Evolutionary conservation across 1,140 invertebrate species (phyloP).

Genomic region (Drosophila paulistorum): DNA sequence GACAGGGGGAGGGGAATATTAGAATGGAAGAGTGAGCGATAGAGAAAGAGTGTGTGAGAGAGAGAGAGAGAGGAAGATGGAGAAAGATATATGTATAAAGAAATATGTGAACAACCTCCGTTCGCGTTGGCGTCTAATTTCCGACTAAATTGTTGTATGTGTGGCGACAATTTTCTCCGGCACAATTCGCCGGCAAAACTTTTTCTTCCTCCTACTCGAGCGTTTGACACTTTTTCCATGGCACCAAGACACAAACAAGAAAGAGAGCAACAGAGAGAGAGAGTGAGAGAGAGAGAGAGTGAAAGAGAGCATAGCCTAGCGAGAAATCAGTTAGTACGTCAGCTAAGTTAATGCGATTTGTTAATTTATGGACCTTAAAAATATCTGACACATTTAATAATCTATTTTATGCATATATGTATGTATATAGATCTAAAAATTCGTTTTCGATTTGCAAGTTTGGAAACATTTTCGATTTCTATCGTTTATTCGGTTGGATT

Average conservation of each 20-base stretch:
- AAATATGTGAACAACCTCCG: conserved; percentile 29
- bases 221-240: conserved; percentile 37
- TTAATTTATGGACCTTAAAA: not conserved
- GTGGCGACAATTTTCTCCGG: conserved; percentile 63
- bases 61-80: not conserved
- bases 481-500: not conserved
- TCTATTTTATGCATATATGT: not conserved
- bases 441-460: not conserved
- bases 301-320: no score
- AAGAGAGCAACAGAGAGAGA: not conserved
- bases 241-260: not conserved
- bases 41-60: not conserved
- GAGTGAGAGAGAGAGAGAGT: not conserved
- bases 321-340: conserved; percentile 15
- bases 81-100: not conserved
- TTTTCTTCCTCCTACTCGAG: conserved; percentile 49
- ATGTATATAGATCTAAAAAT: not conserved
- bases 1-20: not conserved
- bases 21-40: not conserved
- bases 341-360: conserved; percentile 17
- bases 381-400: not conserved
- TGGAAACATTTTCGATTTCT: not conserved
- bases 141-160: conserved; percentile 53
- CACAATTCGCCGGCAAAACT: conserved; percentile 63
- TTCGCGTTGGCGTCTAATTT: conserved; percentile 76